These are phyloP conservation scores for Sphaerophoria rueppellii DNA, from an alignment of 2,888 invertebrate genomes.

Conservation along the genomic window DNA sequence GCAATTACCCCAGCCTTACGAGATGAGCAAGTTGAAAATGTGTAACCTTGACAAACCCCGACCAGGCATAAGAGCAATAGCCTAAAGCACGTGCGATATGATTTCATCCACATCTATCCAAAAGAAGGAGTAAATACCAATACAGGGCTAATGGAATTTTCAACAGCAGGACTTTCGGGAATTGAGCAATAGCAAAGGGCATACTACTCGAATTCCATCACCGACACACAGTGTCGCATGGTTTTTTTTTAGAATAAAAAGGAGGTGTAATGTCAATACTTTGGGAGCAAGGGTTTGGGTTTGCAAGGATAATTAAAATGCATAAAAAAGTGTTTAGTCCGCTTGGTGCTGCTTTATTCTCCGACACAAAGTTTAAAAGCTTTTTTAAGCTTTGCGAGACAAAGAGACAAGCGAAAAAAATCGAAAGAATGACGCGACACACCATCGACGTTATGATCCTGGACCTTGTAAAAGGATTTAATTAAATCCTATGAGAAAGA, in stretches of 20 bases:
- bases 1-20: conserved; percentile 60
- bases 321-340: conserved; percentile 67
- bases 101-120: conserved; percentile 5
- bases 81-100: background rate
- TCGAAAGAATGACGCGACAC: conserved; percentile 18
- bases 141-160: conserved; percentile 52
- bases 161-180: conserved; percentile 40
- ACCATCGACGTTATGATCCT: background rate
- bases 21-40: conserved; percentile 66
- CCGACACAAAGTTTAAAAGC: conserved; percentile 42
- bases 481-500: conserved; percentile 52
- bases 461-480: conserved; percentile 54
- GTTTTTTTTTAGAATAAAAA: background rate
- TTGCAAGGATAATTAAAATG: conserved; percentile 65
- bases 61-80: too few species aligned
- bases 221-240: conserved; percentile 45
- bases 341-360: conserved; percentile 24
- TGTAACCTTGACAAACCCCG: conserved; percentile 47
- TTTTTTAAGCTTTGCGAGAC: background rate
- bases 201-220: conserved; percentile 36
- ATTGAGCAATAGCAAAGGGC: background rate
- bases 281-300: conserved; percentile 32
- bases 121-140: conserved; percentile 45
- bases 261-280: conserved; percentile 1
- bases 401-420: background rate